Evolutionary conservation across 2,113 vertebrate species (phyloP).

Genomic region (Megaceryle torquata): DNA sequence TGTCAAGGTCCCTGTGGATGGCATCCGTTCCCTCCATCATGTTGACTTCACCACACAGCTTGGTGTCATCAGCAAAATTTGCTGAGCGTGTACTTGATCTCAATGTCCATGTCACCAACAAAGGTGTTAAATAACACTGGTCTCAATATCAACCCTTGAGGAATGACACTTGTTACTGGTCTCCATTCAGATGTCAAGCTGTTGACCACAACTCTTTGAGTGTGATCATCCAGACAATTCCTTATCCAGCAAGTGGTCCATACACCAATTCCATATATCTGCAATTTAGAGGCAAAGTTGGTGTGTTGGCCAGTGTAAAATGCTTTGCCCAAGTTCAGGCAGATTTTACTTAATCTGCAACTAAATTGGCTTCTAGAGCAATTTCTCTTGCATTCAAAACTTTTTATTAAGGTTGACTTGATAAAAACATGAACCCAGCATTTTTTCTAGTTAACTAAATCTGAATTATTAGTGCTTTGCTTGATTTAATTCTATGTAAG

Average conservation of each 20-base stretch:
- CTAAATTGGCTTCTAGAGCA: not conserved
- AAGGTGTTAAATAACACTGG: not conserved
- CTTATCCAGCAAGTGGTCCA: not conserved
- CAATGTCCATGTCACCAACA: not conserved
- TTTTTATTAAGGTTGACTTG: not conserved
- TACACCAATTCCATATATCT: not conserved
- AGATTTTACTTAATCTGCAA: not conserved
- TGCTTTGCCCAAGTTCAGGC: too few species aligned
- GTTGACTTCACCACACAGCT: not conserved
- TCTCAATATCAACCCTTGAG: not conserved
- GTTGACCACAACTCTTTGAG: not conserved
- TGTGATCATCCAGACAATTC: not conserved
- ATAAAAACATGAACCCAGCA: not conserved
- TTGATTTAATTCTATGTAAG: not conserved
- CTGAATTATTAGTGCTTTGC: not conserved
- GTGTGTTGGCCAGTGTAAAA: not conserved
- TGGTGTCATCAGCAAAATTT: not conserved
- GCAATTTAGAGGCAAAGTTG: not conserved
- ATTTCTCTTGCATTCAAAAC: not conserved
- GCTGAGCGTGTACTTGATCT: not conserved
- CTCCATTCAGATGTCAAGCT: not conserved
- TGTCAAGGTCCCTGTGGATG: not conserved
- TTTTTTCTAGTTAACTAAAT: not conserved
- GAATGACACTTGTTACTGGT: not conserved
- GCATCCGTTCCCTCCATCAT: not conserved